These are phyloP conservation scores for Corythoichthys intestinalis DNA, from an alignment of 2,113 vertebrate species.

Conservation along the genomic window DNA sequence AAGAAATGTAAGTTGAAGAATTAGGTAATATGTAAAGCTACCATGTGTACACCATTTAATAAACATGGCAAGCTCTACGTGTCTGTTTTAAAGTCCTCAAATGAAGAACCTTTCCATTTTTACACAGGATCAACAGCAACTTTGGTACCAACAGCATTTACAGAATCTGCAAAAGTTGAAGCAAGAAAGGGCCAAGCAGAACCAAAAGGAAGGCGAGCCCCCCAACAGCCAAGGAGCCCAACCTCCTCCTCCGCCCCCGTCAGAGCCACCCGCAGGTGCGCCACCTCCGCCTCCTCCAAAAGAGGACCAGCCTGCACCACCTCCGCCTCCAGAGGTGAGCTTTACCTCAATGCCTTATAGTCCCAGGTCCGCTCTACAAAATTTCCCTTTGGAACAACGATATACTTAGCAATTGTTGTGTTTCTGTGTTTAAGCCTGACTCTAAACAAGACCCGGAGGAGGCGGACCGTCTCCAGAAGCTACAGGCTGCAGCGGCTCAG, in stretches of 20 bases:
- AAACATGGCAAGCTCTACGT: neutral
- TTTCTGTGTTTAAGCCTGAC: slow-evolving; percentile 45
- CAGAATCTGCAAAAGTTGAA: slow-evolving; percentile 83
- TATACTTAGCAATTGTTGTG: too few relatives aligned
- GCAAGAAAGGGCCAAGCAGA: slow-evolving; percentile 75
- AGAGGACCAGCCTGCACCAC: slow-evolving; percentile 77
- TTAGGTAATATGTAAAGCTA: too few relatives aligned
- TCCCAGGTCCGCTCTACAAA: neutral
- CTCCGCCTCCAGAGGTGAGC: slow-evolving; percentile 76
- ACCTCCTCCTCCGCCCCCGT: slow-evolving; percentile 67
- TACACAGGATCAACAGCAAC: slow-evolving; percentile 87
- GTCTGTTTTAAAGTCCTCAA: neutral
- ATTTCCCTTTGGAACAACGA: too few relatives aligned
- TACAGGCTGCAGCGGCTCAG: slow-evolving; percentile 92
- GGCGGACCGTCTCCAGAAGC: slow-evolving; percentile 84
- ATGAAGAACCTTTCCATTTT: slow-evolving; percentile 12
- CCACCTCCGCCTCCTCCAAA: slow-evolving; percentile 80
- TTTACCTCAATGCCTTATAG: neutral
- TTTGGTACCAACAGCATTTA: slow-evolving; percentile 94
- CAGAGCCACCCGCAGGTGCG: slow-evolving; percentile 66
- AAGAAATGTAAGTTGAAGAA: too few relatives aligned
- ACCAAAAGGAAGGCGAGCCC: slow-evolving; percentile 40
- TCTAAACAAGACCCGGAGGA: slow-evolving; percentile 82
- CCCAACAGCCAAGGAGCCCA: slow-evolving; percentile 35
- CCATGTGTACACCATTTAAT: too few relatives aligned